Conservation (phyloP, 2,113 vertebrate species). For the Festucalex cinctus region DNA sequence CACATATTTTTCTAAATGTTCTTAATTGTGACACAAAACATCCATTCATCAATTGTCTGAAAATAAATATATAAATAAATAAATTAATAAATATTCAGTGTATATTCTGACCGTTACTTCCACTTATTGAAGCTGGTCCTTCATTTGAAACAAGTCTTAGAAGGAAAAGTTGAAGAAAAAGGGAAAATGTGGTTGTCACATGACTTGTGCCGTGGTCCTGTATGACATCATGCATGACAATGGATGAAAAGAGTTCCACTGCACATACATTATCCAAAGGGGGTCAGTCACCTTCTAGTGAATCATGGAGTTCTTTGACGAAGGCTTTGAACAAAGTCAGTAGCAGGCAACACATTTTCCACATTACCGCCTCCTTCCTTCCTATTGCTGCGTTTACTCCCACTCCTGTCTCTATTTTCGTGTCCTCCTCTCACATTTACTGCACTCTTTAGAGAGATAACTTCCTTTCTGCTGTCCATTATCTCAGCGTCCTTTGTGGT, state of each 20-base stretch:
- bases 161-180: background rate
- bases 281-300: slow-evolving; percentile 30
- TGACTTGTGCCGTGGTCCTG: background rate
- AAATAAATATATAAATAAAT: too few relatives aligned
- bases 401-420: slow-evolving; percentile 22
- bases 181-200: background rate
- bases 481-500: background rate
- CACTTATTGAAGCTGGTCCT: background rate
- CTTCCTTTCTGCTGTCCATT: slow-evolving; percentile 17
- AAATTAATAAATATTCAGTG: too few relatives aligned
- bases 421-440: slow-evolving; percentile 21
- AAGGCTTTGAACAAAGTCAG: slow-evolving; percentile 42
- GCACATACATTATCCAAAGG: slow-evolving; percentile 46
- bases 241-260: background rate
- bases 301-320: slow-evolving; percentile 49
- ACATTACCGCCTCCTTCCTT: slow-evolving; percentile 50
- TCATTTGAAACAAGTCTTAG: background rate
- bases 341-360: slow-evolving; percentile 60
- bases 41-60: too few relatives aligned
- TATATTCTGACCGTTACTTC: too few relatives aligned
- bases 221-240: background rate
- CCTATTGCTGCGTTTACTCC: slow-evolving; percentile 25
- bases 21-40: too few relatives aligned
- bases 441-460: slow-evolving; percentile 9
- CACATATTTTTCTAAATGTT: too few relatives aligned